Percentiles rank a stretch among this genome's conserved stretches.
Evolutionary conservation across 92 coral and sea anemone species (phyloP).

Genomic region (Porites evermanni): DNA sequence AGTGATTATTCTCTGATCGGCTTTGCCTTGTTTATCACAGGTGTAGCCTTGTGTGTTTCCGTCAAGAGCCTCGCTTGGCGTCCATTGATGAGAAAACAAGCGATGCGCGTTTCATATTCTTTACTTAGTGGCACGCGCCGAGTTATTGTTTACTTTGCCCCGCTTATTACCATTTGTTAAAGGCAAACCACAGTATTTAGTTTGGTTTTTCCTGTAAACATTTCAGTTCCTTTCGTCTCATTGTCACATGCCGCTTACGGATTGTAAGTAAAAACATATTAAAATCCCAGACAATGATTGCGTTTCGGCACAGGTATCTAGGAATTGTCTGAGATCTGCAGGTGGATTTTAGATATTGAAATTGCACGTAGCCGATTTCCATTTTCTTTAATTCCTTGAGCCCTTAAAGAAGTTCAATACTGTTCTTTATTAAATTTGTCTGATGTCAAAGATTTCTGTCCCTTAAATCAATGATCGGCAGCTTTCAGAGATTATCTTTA

Average conservation of each 20-base stretch:
- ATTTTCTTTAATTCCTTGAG: slow-evolving; percentile 5
- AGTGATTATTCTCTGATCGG: slow-evolving; percentile 15
- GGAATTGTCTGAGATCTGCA: slow-evolving; percentile 39
- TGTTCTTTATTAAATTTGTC: slow-evolving; percentile 12
- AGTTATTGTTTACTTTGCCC: slow-evolving; percentile 38
- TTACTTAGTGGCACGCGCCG: slow-evolving; percentile 72
- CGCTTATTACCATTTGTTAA: slow-evolving; percentile 59
- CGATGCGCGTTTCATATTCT: slow-evolving; percentile 28
- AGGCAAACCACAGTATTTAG: slow-evolving; percentile 52
- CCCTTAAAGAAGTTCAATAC: background rate
- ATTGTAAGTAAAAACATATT: slow-evolving; percentile 34
- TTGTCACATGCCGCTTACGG: slow-evolving; percentile 47
- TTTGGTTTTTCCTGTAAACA: slow-evolving; percentile 52
- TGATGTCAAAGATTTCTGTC: slow-evolving; percentile 11
- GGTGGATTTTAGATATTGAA: slow-evolving; percentile 29
- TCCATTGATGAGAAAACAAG: slow-evolving; percentile 25
- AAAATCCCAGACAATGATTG: slow-evolving; percentile 42
- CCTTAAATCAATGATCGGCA: slow-evolving; percentile 10
- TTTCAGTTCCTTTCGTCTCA: slow-evolving; percentile 43
- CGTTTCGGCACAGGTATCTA: slow-evolving; percentile 31
- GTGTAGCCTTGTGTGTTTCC: slow-evolving; percentile 35
- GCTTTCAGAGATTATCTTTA: slow-evolving; percentile 10
- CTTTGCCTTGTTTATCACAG: slow-evolving; percentile 30
- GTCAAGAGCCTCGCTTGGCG: slow-evolving; percentile 44
- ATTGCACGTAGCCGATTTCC: slow-evolving; percentile 19